Percentiles rank a stretch among this genome's conserved stretches.
These are phyloP conservation scores for Trichosurus vulpecula DNA, from an alignment of 2,797 vertebrate species.

Conservation along the genomic window DNA sequence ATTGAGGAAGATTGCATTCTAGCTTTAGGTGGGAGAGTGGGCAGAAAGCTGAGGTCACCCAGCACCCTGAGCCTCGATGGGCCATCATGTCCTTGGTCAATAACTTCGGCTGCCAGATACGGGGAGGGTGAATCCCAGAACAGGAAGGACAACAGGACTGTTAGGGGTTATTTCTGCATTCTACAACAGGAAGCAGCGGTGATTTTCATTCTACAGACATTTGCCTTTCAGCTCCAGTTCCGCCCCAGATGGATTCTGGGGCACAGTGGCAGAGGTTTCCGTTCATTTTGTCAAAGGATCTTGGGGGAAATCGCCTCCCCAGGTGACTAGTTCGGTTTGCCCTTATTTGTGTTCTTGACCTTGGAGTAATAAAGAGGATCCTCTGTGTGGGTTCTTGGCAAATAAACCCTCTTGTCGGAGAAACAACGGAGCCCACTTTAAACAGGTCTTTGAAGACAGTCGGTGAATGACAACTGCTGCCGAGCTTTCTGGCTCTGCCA, in stretches of 20 bases:
- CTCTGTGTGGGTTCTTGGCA: constrained; percentile 23
- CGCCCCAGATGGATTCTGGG: constrained; percentile 56
- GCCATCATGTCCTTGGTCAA: neutral
- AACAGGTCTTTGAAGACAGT: constrained; percentile 43
- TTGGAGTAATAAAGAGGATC: constrained; percentile 52
- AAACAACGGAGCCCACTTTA: neutral
- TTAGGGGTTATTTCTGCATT: neutral
- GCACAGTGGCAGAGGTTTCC: constrained; percentile 3
- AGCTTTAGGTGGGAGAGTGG: neutral
- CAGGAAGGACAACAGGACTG: neutral
- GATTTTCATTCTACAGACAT: constrained; percentile 22
- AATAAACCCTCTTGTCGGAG: constrained; percentile 35
- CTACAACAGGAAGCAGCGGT: neutral
- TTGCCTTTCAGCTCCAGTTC: constrained; percentile 51
- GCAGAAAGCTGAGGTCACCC: neutral
- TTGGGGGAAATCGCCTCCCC: constrained; percentile 26
- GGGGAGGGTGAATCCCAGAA: too few species aligned
- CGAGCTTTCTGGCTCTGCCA: neutral
- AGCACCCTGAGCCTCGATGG: neutral
- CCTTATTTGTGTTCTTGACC: constrained; percentile 43
- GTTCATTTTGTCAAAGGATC: constrained; percentile 44
- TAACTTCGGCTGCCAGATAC: neutral
- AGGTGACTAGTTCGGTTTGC: neutral
- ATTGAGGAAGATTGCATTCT: constrained; percentile 38
- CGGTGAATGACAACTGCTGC: constrained; percentile 22